Percentiles rank a stretch among this genome's conserved stretches.
Conservation (phyloP, 2,113 vertebrate genomes). For the Apodemus speciosus region DNA sequence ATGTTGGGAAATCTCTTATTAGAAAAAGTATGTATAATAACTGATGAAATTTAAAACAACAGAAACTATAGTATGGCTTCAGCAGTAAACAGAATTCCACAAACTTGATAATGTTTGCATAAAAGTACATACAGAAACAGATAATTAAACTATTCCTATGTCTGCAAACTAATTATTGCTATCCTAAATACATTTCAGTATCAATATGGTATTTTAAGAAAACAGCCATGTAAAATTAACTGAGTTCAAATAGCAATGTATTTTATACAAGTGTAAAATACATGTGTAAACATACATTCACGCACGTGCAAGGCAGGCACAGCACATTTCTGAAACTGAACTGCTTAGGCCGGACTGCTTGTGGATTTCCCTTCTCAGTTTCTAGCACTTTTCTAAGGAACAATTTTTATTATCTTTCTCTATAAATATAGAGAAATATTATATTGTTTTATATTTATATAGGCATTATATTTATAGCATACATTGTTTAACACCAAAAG, state of each 20-base stretch:
- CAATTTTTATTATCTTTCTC: slow-evolving; percentile 47
- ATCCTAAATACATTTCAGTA: background rate
- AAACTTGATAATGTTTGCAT: slow-evolving; percentile 4
- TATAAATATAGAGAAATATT: slow-evolving; percentile 25
- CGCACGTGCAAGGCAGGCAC: background rate
- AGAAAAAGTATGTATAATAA: background rate
- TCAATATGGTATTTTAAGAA: slow-evolving; percentile 40
- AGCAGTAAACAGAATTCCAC: background rate
- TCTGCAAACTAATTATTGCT: slow-evolving; percentile 44
- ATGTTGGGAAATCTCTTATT: slow-evolving; percentile 32
- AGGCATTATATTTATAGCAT: slow-evolving; percentile 12
- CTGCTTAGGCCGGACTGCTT: slow-evolving; percentile 26
- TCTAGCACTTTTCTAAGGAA: background rate
- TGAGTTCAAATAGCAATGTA: slow-evolving; percentile 2
- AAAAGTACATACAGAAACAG: background rate
- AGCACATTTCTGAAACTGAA: slow-evolving; percentile 52
- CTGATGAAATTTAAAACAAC: background rate
- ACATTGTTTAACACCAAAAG: slow-evolving; percentile 52
- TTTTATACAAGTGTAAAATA: background rate
- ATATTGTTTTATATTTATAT: slow-evolving; percentile 38
- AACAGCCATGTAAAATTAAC: slow-evolving; percentile 37
- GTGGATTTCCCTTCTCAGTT: slow-evolving; percentile 15
- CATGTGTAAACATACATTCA: background rate
- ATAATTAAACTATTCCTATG: background rate
- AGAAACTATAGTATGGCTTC: background rate